phyloP scores from a whole-genome alignment of 2,888 invertebrate genomes.

The Homarus gammarus region DNA sequence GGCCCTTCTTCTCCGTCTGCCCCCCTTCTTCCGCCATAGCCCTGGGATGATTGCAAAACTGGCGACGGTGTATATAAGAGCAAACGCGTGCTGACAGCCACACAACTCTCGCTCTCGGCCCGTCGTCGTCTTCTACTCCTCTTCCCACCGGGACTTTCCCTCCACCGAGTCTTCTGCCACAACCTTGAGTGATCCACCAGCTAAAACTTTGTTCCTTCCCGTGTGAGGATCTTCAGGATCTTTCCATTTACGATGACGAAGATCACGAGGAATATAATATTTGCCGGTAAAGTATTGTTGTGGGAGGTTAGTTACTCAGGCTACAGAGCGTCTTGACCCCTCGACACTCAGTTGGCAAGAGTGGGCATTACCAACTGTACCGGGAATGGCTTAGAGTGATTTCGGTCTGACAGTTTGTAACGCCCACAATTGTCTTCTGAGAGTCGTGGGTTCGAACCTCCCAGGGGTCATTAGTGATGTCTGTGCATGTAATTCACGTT shows the following conservation, averaged over 20 bases:
- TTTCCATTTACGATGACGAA: neutral
- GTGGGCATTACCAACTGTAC: too few species aligned
- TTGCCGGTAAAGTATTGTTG: neutral
- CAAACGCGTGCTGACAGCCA: neutral
- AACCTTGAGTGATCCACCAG: neutral
- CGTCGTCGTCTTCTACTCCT: neutral
- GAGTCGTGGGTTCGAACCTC: too few species aligned
- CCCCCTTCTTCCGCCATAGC: slow-evolving; percentile 4
- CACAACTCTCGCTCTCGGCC: slow-evolving; percentile 19
- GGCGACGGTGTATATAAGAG: slow-evolving; percentile 17
- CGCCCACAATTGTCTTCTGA: too few species aligned
- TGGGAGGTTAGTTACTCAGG: too few species aligned
- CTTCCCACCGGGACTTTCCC: neutral
- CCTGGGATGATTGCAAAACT: slow-evolving; percentile 9
- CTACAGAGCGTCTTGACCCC: too few species aligned
- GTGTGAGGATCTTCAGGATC: neutral
- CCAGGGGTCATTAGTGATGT: too few species aligned
- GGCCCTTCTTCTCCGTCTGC: neutral
- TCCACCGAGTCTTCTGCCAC: neutral
- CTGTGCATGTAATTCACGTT: too few species aligned
- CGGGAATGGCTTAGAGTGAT: too few species aligned
- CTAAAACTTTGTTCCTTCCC: neutral
- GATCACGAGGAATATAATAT: neutral
- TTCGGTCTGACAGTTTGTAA: too few species aligned
- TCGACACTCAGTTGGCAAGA: too few species aligned